Evolutionary conservation across 2,888 invertebrate genomes (phyloP).

Genomic region (Isotomurus palustris): DNA sequence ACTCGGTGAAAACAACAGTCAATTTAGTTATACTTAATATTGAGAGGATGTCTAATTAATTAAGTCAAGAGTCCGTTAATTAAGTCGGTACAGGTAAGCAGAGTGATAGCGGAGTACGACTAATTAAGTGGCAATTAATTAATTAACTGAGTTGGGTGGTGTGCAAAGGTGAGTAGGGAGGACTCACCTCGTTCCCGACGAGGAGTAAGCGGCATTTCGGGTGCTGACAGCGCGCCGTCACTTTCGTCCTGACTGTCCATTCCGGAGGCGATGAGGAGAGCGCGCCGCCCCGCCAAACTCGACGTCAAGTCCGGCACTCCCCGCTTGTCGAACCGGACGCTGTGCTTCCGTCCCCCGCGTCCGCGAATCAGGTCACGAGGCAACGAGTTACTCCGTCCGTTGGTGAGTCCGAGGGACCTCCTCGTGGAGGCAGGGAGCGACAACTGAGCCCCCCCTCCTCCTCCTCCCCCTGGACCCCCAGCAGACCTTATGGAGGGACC

Average conservation of each 20-base stretch:
- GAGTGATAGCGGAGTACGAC: neutral
- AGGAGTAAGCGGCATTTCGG: constrained; percentile 65
- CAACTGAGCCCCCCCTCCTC: too few species aligned
- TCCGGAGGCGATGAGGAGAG: constrained; percentile 51
- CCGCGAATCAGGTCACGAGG: constrained; percentile 50
- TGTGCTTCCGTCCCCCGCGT: constrained; percentile 48
- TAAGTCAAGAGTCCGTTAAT: too few species aligned
- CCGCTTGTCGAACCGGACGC: constrained; percentile 47
- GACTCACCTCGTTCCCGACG: constrained; percentile 59
- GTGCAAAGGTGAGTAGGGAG: neutral
- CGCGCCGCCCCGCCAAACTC: constrained; percentile 51
- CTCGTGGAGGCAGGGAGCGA: constrained; percentile 63
- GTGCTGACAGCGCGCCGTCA: constrained; percentile 74
- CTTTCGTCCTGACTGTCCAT: constrained; percentile 65
- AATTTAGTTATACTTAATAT: too few species aligned
- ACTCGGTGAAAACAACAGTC: too few species aligned
- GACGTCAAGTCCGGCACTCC: constrained; percentile 41
- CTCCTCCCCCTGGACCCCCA: too few species aligned
- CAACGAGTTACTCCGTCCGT: constrained; percentile 50
- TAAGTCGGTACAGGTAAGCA: too few species aligned
- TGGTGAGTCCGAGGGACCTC: constrained; percentile 48
- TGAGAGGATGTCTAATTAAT: neutral
- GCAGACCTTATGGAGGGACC: constrained; percentile 43
- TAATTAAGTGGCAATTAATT: neutral
- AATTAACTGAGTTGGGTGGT: neutral